Base-by-base conservation (phyloP, 1,140 invertebrate genomes). In the Neodiprion lecontei region DNA sequence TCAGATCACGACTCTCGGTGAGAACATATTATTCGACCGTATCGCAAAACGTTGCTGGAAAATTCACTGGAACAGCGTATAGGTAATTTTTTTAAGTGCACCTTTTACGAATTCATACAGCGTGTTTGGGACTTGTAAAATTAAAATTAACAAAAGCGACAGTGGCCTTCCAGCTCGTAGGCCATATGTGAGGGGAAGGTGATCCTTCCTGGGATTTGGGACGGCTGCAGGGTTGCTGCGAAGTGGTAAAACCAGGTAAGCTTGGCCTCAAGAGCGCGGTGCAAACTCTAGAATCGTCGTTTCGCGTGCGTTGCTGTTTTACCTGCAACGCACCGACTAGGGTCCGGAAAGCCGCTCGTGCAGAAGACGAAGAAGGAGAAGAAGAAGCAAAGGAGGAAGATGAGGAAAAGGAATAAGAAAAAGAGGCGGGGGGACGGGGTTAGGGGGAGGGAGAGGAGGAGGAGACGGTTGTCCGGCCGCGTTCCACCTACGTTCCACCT, bases 391-490 rank as follows among this genome's bases (percentile, higher is more conserved):
- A 69, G 72, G 40, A 66, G 75, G 77, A 75, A 74, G 72, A 50
- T 50, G n/a, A 10, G 14, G 14, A 50, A 53, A 14, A 67, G 28
- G 40, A 67, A 47, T 48, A 48, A 17, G 49, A 61, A 68, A 69
- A 68, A 12, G 50, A 21, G 17, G 3, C 21, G 67, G 17, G 67
- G 73, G 47, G 50, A 65, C 8, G 61, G 17, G 61, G 61, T 66
- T 28, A 70, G 49, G 66, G 47, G 50, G 68, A 74, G 67, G 76
- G 73, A 71, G 69, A 75, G 70, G 72, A 69, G 75, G 71, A 67
- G 67, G 17, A 74, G 66, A 17, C 21, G 70, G 10, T 5, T 50
- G 70, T 17, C 70, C 48, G 28, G 23, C 7, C 53, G 53, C 53
- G 53, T 61, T 61, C 53, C 53, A 61, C 53, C 53, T 61, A 61